A percentile compares a stretch with the other conserved stretches of the same genome.
These are phyloP conservation scores for Caenorhabditis sp. DNA, from an alignment of 2,888 invertebrate genomes.

Conservation along the genomic window DNA sequence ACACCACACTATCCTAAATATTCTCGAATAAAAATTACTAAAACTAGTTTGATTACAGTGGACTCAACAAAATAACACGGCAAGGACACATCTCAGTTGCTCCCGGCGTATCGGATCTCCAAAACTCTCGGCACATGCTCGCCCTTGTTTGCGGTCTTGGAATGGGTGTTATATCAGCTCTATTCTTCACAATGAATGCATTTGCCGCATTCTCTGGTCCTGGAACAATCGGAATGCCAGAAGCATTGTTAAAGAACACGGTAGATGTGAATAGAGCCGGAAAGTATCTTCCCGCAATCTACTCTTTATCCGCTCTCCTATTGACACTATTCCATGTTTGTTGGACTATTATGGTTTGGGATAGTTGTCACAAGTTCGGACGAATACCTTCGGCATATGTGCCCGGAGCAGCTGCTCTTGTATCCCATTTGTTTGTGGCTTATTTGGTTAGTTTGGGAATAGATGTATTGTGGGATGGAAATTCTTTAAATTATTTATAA, in stretches of 20 bases:
- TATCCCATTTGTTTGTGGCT: conserved; percentile 38
- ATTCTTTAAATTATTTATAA: too few relatives aligned
- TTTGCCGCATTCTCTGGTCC: conserved; percentile 93
- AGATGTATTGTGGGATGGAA: neutral
- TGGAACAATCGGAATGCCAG: conserved; percentile 85
- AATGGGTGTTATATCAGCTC: conserved; percentile 90
- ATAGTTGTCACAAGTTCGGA: conserved; percentile 46
- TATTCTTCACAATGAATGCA: conserved; percentile 92
- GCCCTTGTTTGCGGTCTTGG: conserved; percentile 93
- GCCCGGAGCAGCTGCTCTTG: conserved; percentile 42
- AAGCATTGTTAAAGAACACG: conserved; percentile 23
- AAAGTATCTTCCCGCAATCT: conserved; percentile 44
- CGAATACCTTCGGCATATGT: conserved; percentile 23
- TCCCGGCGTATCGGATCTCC: conserved; percentile 71
- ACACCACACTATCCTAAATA: too few relatives aligned
- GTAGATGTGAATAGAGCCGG: conserved; percentile 38
- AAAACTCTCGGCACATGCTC: conserved; percentile 87
- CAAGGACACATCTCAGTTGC: conserved; percentile 74
- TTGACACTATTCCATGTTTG: conserved; percentile 81
- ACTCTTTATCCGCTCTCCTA: conserved; percentile 38
- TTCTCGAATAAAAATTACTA: neutral
- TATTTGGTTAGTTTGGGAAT: conserved; percentile 45
- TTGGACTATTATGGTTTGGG: conserved; percentile 78
- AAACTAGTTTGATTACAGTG: conserved; percentile 74
- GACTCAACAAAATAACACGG: conserved; percentile 83